phyloP scores from a whole-genome alignment of 2,888 invertebrate species.

The Hirtodrosophila alboralis region DNA sequence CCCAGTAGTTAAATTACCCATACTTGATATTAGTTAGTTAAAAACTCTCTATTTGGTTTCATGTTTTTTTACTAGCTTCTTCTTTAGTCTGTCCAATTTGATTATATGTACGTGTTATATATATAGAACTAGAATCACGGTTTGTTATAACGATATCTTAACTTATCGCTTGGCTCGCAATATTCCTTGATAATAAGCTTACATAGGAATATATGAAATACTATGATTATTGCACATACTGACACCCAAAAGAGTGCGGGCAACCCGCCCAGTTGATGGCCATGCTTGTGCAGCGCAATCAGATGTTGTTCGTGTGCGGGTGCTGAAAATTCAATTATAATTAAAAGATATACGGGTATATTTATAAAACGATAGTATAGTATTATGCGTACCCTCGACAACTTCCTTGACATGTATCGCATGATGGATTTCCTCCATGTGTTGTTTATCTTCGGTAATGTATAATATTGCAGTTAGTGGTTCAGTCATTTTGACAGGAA shows the following conservation, averaged over 20 bases:
- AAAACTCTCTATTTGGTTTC: constrained; percentile 22
- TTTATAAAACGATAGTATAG: not conserved
- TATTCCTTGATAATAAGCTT: constrained; percentile 96
- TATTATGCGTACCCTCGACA: constrained; percentile 85
- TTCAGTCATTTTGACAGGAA: constrained; percentile 95
- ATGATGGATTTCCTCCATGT: constrained; percentile 95
- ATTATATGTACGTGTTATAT: constrained; percentile 34
- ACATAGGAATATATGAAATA: constrained; percentile 96
- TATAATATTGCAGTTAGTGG: constrained; percentile 96
- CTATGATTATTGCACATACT: constrained; percentile 92
- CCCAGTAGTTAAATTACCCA: too few species aligned
- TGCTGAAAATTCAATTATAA: constrained; percentile 85
- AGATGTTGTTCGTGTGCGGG: constrained; percentile 96
- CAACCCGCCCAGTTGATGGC: constrained; percentile 94
- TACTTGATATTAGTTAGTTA: not conserved
- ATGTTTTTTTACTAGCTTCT: constrained; percentile 23
- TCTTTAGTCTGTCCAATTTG: constrained; percentile 29
- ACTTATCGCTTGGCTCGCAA: constrained; percentile 89
- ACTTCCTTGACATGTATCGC: constrained; percentile 95
- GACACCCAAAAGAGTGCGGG: constrained; percentile 97
- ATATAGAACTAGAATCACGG: constrained; percentile 85
- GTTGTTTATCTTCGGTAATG: constrained; percentile 94
- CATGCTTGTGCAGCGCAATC: constrained; percentile 95
- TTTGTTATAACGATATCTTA: constrained; percentile 89
- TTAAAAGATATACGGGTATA: not conserved